phyloP scores from a whole-genome alignment of 2,888 invertebrate species.

The Drosophila colorata region DNA sequence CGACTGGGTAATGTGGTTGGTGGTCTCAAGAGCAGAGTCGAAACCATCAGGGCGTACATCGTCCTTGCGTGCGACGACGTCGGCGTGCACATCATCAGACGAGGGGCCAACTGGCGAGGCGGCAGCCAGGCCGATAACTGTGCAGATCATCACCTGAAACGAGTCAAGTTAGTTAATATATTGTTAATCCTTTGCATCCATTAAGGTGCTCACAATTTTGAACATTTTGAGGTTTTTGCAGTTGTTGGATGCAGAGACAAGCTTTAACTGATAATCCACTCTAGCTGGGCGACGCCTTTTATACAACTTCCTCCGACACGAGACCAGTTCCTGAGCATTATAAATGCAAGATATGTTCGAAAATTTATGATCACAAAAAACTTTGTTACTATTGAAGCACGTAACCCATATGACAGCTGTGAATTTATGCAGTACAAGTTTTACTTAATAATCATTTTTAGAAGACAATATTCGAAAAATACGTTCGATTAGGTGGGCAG shows the following conservation, averaged over 20 bases:
- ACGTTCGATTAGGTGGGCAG: not conserved
- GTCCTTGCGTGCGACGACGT: slow-evolving; percentile 46
- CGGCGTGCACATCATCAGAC: slow-evolving; percentile 58
- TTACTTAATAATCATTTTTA: not conserved
- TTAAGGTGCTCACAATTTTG: slow-evolving; percentile 58
- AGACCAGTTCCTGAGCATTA: not conserved
- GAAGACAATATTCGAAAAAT: too few relatives aligned
- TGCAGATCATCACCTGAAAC: slow-evolving; percentile 61
- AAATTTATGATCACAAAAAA: not conserved
- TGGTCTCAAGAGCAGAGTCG: slow-evolving; percentile 51
- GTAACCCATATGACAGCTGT: too few relatives aligned
- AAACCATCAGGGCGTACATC: slow-evolving; percentile 78
- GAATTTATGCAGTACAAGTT: too few relatives aligned
- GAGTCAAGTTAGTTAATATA: not conserved
- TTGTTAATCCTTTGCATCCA: not conserved
- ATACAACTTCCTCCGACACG: not conserved
- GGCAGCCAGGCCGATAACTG: slow-evolving; percentile 56
- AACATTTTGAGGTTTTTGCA: slow-evolving; percentile 61
- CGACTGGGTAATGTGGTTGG: slow-evolving; percentile 53
- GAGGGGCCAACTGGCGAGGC: slow-evolving; percentile 31
- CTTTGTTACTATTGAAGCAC: not conserved
- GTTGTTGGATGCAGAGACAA: slow-evolving; percentile 44
- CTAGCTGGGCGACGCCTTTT: slow-evolving; percentile 35
- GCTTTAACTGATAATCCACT: slow-evolving; percentile 63
- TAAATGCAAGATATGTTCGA: not conserved